These are phyloP conservation scores for Regulus satrapa DNA, from an alignment of 2,113 vertebrate species.

Conservation along the genomic window DNA sequence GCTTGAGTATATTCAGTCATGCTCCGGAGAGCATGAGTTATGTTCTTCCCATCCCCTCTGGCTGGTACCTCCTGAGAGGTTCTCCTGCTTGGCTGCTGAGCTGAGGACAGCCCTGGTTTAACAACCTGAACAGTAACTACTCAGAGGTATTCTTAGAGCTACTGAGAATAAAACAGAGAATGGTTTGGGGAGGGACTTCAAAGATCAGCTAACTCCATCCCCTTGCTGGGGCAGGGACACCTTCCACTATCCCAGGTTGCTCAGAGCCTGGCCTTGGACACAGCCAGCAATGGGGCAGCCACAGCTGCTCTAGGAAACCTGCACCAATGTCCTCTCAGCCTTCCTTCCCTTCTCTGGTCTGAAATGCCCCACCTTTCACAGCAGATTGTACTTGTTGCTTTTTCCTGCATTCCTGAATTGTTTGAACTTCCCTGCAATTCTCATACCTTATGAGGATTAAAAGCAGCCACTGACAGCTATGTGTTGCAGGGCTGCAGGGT, in stretches of 20 bases:
- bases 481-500: not conserved
- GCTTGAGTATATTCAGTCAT: too few species aligned
- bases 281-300: not conserved
- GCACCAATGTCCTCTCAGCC: too few species aligned
- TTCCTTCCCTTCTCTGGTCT: not conserved
- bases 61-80: too few species aligned
- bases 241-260: not conserved
- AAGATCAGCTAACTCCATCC: not conserved
- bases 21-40: not conserved
- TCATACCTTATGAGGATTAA: accelerated
- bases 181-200: not conserved
- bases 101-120: not conserved
- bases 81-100: not conserved
- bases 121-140: not conserved
- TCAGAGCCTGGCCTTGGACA: not conserved
- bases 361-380: not conserved
- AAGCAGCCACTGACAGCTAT: not conserved
- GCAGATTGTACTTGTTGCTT: not conserved
- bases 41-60: not conserved
- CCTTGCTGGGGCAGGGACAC: not conserved
- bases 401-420: not conserved
- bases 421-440: not conserved
- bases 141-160: too few species aligned
- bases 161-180: not conserved
- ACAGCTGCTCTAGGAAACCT: not conserved